A percentile compares a stretch with the other conserved stretches of the same genome.
Conservation (phyloP, 2,888 invertebrate genomes). For the Eristalis tenax region DNA sequence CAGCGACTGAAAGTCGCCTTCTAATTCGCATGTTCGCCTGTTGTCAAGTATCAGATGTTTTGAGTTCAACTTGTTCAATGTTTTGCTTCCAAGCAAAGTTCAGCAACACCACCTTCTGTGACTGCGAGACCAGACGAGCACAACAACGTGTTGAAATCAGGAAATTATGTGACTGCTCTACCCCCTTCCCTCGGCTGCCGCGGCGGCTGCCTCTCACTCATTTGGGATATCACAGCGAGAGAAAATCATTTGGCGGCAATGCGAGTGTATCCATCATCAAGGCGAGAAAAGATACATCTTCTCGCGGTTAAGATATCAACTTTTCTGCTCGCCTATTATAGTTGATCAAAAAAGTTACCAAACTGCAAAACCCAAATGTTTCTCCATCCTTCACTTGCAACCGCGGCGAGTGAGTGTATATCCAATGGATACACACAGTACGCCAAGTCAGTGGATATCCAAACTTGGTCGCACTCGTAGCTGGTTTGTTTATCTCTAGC, state of each 20-base stretch:
- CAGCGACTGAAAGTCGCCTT: slow-evolving; percentile 16
- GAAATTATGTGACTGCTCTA: not conserved
- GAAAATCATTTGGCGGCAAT: not conserved
- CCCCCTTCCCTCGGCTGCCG: not conserved
- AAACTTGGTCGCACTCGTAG: not conserved
- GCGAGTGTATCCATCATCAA: not conserved
- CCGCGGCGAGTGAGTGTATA: not conserved
- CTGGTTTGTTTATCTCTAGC: slow-evolving; percentile 4
- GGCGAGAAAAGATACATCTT: slow-evolving; percentile 52
- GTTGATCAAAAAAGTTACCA: slow-evolving; percentile 71
- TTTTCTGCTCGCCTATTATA: slow-evolving; percentile 64
- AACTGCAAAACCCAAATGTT: slow-evolving; percentile 61
- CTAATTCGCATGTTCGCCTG: slow-evolving; percentile 57
- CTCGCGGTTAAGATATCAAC: slow-evolving; percentile 38
- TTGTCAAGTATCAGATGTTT: slow-evolving; percentile 65
- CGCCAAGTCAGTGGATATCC: not conserved
- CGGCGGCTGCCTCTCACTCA: not conserved
- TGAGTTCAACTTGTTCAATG: slow-evolving; percentile 69
- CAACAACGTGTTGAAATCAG: slow-evolving; percentile 1
- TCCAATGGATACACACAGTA: no score
- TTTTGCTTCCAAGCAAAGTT: slow-evolving; percentile 59
- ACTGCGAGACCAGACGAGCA: slow-evolving; percentile 24
- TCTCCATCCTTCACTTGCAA: slow-evolving; percentile 25
- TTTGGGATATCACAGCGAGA: not conserved
- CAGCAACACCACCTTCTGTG: slow-evolving; percentile 63